Evolutionary conservation across 1,140 invertebrate species (phyloP).

Genomic region (Tetragonula clypearis): DNA sequence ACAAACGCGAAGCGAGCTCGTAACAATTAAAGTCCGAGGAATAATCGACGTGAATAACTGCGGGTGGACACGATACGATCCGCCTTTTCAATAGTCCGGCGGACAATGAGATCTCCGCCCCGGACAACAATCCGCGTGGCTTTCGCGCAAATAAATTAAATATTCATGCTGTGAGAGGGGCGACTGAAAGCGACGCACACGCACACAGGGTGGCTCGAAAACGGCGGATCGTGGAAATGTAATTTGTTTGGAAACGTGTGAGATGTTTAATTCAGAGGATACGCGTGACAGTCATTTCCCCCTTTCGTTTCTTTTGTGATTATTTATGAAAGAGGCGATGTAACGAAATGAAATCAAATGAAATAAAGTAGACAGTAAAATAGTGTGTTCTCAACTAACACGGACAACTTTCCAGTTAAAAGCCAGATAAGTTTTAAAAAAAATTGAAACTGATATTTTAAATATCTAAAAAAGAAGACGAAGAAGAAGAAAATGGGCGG

Average conservation of each 20-base stretch:
- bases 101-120: neutral
- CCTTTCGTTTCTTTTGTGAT: too few species aligned
- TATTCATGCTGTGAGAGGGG: neutral
- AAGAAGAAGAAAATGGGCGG: neutral
- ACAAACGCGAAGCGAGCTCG: neutral
- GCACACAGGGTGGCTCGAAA: neutral
- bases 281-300: too few species aligned
- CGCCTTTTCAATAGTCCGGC: neutral
- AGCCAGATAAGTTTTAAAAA: too few species aligned
- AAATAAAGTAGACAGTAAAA: too few species aligned
- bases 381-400: too few species aligned
- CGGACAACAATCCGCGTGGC: neutral
- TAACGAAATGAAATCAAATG: too few species aligned
- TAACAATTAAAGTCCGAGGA: neutral
- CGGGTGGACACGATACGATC: neutral
- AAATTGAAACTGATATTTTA: too few species aligned
- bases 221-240: neutral
- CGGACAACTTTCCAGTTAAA: too few species aligned
- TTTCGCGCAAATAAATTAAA: constrained; percentile 8
- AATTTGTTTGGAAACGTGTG: neutral
- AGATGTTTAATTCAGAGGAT: neutral
- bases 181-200: neutral
- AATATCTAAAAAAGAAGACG: too few species aligned
- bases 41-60: neutral
- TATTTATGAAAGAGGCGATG: too few species aligned